phyloP scores from a whole-genome alignment of 1,140 invertebrate species.

The Apis florea region DNA sequence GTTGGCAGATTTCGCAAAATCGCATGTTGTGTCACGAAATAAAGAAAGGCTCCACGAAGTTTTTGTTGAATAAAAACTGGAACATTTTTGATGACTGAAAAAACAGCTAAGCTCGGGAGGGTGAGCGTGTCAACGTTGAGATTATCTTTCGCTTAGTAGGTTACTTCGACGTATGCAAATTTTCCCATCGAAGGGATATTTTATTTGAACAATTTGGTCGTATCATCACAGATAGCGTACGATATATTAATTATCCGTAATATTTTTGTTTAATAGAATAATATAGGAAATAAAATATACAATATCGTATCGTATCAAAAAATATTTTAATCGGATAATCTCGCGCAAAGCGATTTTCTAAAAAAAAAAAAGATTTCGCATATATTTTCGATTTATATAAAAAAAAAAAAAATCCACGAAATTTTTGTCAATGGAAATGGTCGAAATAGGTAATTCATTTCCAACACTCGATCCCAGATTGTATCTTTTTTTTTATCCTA shows the following conservation, averaged over 20 bases:
- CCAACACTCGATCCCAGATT: slow-evolving; percentile 50
- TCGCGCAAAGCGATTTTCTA: too few species aligned
- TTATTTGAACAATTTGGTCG: too few species aligned
- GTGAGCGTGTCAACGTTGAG: background rate
- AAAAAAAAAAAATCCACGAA: background rate
- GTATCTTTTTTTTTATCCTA: slow-evolving; percentile 26
- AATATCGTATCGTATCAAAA: too few species aligned
- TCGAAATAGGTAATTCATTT: slow-evolving; percentile 56
- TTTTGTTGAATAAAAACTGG: background rate
- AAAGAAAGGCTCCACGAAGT: background rate
- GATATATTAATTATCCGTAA: too few species aligned
- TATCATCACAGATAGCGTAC: too few species aligned
- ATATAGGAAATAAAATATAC: too few species aligned
- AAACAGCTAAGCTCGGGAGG: background rate
- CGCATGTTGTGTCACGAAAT: background rate
- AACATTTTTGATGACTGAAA: background rate
- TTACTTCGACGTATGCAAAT: background rate
- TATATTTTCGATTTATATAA: too few species aligned
- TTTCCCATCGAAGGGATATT: too few species aligned
- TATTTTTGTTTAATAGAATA: too few species aligned
- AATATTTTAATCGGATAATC: too few species aligned
- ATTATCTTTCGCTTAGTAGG: background rate
- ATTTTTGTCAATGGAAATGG: slow-evolving; percentile 49
- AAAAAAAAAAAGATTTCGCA: too few species aligned
- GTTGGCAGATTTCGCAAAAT: background rate